Conservation (phyloP, 2,797 vertebrate species). For the Onychomys arenicola region DNA sequence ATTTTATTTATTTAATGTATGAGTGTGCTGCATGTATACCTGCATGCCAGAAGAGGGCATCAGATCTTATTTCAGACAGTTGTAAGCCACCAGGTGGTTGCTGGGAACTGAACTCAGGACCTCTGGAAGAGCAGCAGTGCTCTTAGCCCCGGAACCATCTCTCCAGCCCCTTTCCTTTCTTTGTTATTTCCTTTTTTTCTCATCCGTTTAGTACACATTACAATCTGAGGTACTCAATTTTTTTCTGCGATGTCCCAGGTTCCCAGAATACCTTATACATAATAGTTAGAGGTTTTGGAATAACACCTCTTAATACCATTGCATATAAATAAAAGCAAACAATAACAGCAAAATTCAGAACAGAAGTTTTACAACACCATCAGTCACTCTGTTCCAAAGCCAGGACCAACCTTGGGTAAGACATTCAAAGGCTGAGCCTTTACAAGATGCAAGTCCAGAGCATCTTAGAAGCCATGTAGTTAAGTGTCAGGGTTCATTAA, state of each 20-base stretch:
- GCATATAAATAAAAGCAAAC: neutral
- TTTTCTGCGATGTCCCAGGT: no score
- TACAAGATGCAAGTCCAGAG: neutral
- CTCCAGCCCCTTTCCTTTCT: neutral
- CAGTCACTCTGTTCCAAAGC: neutral
- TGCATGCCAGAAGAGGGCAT: no score
- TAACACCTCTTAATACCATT: neutral
- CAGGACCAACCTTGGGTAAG: neutral
- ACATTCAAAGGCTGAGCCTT: neutral
- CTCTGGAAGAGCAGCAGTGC: no score
- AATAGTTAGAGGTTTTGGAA: neutral
- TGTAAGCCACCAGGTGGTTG: no score
- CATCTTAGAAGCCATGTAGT: neutral
- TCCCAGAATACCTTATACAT: neutral
- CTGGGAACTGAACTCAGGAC: no score
- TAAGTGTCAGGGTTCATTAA: neutral
- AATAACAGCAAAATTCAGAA: neutral
- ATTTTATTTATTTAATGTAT: no score
- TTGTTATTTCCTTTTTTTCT: neutral
- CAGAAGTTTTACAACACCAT: neutral
- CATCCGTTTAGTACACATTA: neutral
- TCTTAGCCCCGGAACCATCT: no score
- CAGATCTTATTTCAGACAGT: no score
- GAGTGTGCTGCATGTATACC: no score
- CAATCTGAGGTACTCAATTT: neutral